Percentiles rank a stretch among this genome's conserved stretches.
Conservation (phyloP, 2,113 vertebrate genomes). For the Cololabis saira region DNA sequence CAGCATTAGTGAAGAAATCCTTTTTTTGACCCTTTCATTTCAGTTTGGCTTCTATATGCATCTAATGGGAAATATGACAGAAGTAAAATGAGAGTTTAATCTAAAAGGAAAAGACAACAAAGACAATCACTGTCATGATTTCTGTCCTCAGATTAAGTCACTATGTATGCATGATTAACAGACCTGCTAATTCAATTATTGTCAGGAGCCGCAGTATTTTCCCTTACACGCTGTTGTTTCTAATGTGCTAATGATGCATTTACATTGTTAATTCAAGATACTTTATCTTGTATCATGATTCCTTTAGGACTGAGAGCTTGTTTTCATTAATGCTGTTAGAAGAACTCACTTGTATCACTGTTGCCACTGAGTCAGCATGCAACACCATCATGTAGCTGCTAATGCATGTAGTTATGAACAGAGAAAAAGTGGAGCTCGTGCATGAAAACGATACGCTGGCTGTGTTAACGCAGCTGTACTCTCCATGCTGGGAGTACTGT, state of each 20-base stretch:
- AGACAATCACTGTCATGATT: conserved; percentile 62
- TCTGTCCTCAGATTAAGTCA: conserved; percentile 67
- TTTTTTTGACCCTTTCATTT: neutral
- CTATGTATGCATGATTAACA: conserved; percentile 80
- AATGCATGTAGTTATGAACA: conserved; percentile 42
- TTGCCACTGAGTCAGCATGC: conserved; percentile 15
- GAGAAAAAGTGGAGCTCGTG: conserved; percentile 22
- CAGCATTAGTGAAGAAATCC: neutral
- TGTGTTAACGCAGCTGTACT: conserved; percentile 27
- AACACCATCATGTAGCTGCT: conserved; percentile 24
- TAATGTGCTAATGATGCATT: conserved; percentile 73
- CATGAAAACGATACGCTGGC: conserved; percentile 4
- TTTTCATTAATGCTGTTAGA: conserved; percentile 51
- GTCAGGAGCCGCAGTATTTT: conserved; percentile 64
- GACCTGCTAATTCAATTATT: conserved; percentile 77
- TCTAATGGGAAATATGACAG: neutral
- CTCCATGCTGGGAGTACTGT: conserved; percentile 5
- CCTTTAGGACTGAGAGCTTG: conserved; percentile 55
- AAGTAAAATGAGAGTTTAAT: conserved; percentile 48
- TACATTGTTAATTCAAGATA: conserved; percentile 66
- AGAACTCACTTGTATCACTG: neutral
- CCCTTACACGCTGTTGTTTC: conserved; percentile 61
- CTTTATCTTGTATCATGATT: conserved; percentile 53
- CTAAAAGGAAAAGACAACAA: conserved; percentile 70
- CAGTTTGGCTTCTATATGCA: neutral